These are phyloP conservation scores for Paratilapia polleni DNA, from an alignment of 2,113 vertebrate genomes.

Conservation along the genomic window DNA sequence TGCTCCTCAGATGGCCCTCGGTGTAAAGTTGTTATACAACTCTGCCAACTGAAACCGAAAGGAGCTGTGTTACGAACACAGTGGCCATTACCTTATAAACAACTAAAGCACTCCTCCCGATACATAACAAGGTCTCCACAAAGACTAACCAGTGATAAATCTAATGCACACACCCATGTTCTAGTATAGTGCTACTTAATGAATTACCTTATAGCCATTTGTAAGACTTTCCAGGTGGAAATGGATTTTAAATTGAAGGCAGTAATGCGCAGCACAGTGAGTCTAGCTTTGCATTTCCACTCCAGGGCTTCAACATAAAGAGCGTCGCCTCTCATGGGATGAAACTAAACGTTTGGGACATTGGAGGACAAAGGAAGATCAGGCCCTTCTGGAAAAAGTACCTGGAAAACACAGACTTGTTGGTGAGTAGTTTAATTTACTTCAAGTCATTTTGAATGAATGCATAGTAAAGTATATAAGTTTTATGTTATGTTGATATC, in stretches of 20 bases:
- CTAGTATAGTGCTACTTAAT: background rate
- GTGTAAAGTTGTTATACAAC: constrained; percentile 71
- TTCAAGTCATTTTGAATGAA: background rate
- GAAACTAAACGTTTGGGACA: constrained; percentile 90
- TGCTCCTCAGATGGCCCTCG: constrained; percentile 47
- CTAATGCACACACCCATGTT: background rate
- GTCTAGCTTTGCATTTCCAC: background rate
- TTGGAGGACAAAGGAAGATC: constrained; percentile 87
- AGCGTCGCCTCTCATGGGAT: constrained; percentile 86
- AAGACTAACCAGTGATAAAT: background rate
- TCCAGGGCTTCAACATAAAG: constrained; percentile 89
- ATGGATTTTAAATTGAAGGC: background rate
- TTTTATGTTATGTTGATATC: background rate
- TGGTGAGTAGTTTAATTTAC: constrained; percentile 77
- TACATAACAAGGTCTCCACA: background rate
- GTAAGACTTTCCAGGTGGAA: background rate
- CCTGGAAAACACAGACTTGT: constrained; percentile 85
- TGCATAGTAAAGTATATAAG: background rate
- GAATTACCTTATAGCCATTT: background rate
- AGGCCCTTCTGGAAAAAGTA: constrained; percentile 88
- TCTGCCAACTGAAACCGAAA: constrained; percentile 12
- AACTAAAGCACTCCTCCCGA: constrained; percentile 12
- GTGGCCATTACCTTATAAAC: background rate
- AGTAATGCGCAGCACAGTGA: background rate
- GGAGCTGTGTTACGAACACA: constrained; percentile 17